Evolutionary conservation across 2,888 invertebrate genomes (phyloP).

Genomic region (Strigamia crassipes): DNA sequence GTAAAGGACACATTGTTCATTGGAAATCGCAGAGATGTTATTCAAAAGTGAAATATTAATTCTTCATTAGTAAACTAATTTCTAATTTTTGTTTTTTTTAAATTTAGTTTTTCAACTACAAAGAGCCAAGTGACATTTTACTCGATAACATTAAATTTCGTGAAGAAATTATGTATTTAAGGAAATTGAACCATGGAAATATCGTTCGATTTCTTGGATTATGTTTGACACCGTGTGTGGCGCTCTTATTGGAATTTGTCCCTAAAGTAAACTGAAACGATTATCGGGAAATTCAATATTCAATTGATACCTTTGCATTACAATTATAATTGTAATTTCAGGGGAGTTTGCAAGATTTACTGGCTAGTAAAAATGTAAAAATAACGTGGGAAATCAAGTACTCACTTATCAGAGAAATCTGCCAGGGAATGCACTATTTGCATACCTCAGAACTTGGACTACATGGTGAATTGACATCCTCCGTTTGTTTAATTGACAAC

Average conservation of each 20-base stretch:
- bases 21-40: conserved; percentile 44
- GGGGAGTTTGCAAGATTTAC: conserved; percentile 37
- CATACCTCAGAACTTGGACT: not conserved
- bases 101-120: conserved; percentile 22
- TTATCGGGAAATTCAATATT: not conserved
- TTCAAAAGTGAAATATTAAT: conserved; percentile 29
- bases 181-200: conserved; percentile 28
- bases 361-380: not conserved
- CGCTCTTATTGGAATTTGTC: conserved; percentile 2
- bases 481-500: conserved; percentile 25
- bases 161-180: conserved; percentile 27
- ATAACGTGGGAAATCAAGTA: conserved; percentile 43
- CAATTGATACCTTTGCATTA: not conserved
- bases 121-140: not conserved
- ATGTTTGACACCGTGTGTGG: not conserved
- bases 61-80: too few relatives aligned
- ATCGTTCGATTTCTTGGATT: conserved; percentile 39
- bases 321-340: not conserved
- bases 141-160: conserved; percentile 22
- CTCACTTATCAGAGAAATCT: conserved; percentile 43
- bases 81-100: not conserved
- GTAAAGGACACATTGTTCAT: conserved; percentile 5
- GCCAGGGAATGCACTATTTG: conserved; percentile 41
- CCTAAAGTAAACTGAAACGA: conserved; percentile 32
- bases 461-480: conserved; percentile 26